Conservation (phyloP, 2,888 invertebrate species). For the Apoderus coryli region DNA sequence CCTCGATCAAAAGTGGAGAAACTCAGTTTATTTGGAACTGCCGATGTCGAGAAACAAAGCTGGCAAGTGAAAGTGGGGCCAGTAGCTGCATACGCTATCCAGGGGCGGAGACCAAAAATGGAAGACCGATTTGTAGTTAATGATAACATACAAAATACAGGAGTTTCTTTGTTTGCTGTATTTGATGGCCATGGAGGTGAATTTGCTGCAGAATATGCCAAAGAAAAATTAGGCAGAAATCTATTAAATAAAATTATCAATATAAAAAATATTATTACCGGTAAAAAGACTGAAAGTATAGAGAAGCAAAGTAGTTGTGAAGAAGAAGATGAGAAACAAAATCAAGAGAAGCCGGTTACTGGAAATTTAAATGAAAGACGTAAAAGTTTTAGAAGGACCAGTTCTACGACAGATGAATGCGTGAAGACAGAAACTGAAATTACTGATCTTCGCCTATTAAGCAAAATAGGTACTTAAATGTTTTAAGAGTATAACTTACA, state of each 20-base stretch:
- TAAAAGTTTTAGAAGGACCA: constrained; percentile 52
- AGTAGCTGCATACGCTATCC: constrained; percentile 78
- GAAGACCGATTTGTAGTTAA: constrained; percentile 88
- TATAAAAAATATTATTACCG: constrained; percentile 51
- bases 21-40: constrained; percentile 39
- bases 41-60: constrained; percentile 38
- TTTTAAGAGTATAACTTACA: no score
- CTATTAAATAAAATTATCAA: constrained; percentile 63
- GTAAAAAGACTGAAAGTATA: constrained; percentile 30
- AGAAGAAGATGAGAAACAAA: constrained; percentile 35
- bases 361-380: constrained; percentile 39
- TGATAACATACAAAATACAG: constrained; percentile 71
- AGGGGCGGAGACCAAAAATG: constrained; percentile 83
- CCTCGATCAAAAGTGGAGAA: constrained; percentile 42
- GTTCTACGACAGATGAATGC: constrained; percentile 38
- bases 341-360: constrained; percentile 28
- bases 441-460: constrained; percentile 52
- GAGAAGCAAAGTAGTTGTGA: constrained; percentile 23
- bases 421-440: constrained; percentile 36
- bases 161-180: constrained; percentile 77
- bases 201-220: constrained; percentile 86
- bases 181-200: constrained; percentile 95
- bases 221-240: constrained; percentile 72
- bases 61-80: constrained; percentile 67
- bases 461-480: constrained; percentile 49